phyloP scores from a whole-genome alignment of 2,888 invertebrate species.

The Drepana falcataria region DNA sequence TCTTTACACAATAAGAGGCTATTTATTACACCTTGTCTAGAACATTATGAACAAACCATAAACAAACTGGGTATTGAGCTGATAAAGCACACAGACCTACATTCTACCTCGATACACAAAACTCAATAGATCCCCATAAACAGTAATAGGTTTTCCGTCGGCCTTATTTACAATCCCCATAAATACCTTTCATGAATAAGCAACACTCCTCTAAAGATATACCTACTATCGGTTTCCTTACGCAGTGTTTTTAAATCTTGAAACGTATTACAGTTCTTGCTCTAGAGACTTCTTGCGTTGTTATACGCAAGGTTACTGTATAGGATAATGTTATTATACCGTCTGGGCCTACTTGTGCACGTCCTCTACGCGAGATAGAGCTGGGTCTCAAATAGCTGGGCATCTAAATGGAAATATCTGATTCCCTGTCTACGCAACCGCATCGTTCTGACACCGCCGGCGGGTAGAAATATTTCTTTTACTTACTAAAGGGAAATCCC shows the following conservation, averaged over 20 bases:
- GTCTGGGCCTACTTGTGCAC: background rate
- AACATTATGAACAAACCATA: too few relatives aligned
- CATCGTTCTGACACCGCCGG: background rate
- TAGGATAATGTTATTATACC: background rate
- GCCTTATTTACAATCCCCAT: background rate
- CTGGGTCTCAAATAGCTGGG: background rate
- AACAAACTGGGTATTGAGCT: too few relatives aligned
- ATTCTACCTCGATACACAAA: background rate
- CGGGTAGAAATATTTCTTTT: background rate
- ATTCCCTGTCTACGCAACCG: background rate
- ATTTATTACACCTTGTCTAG: too few relatives aligned
- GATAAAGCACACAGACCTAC: background rate
- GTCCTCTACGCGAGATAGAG: background rate
- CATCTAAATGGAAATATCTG: conserved; percentile 1
- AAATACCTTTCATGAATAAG: background rate
- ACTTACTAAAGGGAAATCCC: too few relatives aligned
- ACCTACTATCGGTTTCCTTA: background rate
- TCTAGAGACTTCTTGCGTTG: background rate
- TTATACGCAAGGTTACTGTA: background rate
- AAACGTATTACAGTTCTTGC: background rate
- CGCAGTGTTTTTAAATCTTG: background rate
- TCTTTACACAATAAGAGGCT: too few relatives aligned
- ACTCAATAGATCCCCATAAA: background rate
- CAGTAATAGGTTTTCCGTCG: background rate
- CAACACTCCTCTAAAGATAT: background rate